Base-by-base conservation (phyloP, 2,113 vertebrate species). In the Colius striatus region DNA sequence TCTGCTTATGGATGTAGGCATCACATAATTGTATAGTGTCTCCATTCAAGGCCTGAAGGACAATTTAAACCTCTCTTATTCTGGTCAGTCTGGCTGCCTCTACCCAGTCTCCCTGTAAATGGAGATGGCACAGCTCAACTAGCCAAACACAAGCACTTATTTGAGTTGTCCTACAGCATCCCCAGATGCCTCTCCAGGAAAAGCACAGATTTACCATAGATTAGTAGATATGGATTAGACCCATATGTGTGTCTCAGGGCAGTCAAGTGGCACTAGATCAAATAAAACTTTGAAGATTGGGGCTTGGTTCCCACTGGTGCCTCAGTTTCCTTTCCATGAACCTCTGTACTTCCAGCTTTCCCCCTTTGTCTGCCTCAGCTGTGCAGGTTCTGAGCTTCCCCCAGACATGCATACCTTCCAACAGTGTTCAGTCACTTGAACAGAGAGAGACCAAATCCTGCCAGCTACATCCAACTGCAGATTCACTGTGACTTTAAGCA, bases 151-250 rank as follows among this genome's bases (percentile, higher is more conserved):
- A 67, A 21, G 19, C 21, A 21, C 27, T 13, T 30, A 4, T 16
- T 5, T 55, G 50, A 32, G 11, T 25, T 57, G 25, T 61, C 26
- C 50, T 21, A 6, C 16, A 48, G 32, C 15, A 81, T 66, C n/a
- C 9, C 13, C 25, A 70, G 45, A 4, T 6, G 10, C 9, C 11
- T 45, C 36, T 48, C 9, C 15, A 50, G 36, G n/a, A 74, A 45
- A 58, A 62, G 1, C 11, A 32, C 16, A 12, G 27, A 19, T 38
- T 75, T 68, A 16, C 43, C 54, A 11, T 1, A 48, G 10, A 26
- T 43, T 29, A 9, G 3, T 3, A n/a, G 1, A 11, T 5, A 0
- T 29, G 54, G 27, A n/a, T 32, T 6, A 29, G 26, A 20, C 47
- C 48, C 13, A 12, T 5, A 5, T 3, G 4, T 27, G 47, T 5